A percentile compares a stretch with the other conserved stretches of the same genome.
These are phyloP conservation scores for Bagarius yarrelli DNA, from an alignment of 2,113 vertebrate species.

Conservation along the genomic window DNA sequence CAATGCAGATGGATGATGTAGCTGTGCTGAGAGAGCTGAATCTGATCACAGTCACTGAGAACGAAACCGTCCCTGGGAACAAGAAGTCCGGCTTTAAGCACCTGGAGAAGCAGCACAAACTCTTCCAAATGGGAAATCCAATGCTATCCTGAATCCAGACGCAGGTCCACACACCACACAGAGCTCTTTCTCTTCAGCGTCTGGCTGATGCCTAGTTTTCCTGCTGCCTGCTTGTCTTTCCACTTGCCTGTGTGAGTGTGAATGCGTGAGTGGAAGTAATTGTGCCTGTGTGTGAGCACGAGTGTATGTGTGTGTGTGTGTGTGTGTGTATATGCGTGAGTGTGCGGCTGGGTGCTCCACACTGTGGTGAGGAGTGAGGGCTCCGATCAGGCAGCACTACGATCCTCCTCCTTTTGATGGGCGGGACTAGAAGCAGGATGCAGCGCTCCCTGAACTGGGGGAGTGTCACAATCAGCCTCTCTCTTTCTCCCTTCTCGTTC, in stretches of 20 bases:
- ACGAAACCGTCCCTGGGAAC: slow-evolving; percentile 28
- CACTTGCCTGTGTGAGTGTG: slow-evolving; percentile 30
- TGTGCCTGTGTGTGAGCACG: slow-evolving; percentile 50
- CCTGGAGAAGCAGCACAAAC: slow-evolving; percentile 38
- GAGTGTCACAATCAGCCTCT: slow-evolving; percentile 76
- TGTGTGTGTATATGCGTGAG: slow-evolving; percentile 45
- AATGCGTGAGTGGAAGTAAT: slow-evolving; percentile 23
- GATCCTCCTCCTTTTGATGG: slow-evolving; percentile 64
- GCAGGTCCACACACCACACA: background rate
- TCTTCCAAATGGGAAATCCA: slow-evolving; percentile 42
- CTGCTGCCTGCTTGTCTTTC: slow-evolving; percentile 37
- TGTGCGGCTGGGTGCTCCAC: slow-evolving; percentile 72
- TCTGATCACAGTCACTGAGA: slow-evolving; percentile 44
- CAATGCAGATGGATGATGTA: slow-evolving; percentile 60
- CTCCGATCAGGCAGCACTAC: slow-evolving; percentile 66
- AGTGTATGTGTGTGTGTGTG: slow-evolving; percentile 63
- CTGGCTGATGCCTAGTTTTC: slow-evolving; percentile 34
- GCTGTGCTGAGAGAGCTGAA: slow-evolving; percentile 58
- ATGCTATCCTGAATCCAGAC: slow-evolving; percentile 24
- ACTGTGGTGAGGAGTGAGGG: slow-evolving; percentile 68
- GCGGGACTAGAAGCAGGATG: slow-evolving; percentile 69
- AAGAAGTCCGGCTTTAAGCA: slow-evolving; percentile 21
- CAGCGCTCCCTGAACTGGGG: slow-evolving; percentile 71
- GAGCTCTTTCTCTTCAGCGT: slow-evolving; percentile 19
- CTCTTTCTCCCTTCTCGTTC: slow-evolving; percentile 58